phyloP scores from a whole-genome alignment of 2,888 invertebrate genomes.

The Alitta virens region DNA sequence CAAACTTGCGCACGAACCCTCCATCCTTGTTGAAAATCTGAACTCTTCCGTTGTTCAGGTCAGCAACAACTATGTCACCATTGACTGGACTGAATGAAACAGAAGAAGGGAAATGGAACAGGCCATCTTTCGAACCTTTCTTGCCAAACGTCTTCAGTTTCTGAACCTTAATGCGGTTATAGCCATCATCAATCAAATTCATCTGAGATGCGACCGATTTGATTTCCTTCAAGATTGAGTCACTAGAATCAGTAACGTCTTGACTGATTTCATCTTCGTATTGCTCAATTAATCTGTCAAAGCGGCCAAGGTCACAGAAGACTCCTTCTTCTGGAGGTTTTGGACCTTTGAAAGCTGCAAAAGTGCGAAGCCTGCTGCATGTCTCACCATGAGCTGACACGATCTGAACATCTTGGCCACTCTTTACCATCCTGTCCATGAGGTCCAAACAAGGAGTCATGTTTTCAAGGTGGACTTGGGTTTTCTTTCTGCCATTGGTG shows the following conservation, averaged over 20 bases:
- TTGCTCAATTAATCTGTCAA: conserved; percentile 13
- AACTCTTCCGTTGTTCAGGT: conserved; percentile 20
- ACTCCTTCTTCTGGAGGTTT: conserved; percentile 3
- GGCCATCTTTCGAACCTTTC: conserved; percentile 13
- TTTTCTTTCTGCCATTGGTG: neutral
- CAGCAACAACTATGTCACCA: conserved; percentile 19
- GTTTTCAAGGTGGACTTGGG: neutral
- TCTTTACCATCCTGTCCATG: neutral
- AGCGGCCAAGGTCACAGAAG: conserved; percentile 11
- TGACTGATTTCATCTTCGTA: neutral
- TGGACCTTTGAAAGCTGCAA: neutral
- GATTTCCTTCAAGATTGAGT: conserved; percentile 17
- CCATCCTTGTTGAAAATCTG: conserved; percentile 20
- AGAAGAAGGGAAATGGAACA: conserved; percentile 20
- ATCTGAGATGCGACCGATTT: conserved; percentile 17
- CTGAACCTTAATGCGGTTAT: neutral
- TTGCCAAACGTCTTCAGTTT: conserved; percentile 7
- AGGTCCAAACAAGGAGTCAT: neutral
- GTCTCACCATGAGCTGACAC: neutral
- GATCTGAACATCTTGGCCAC: conserved; percentile 21
- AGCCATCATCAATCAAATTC: conserved; percentile 3
- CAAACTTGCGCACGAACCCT: conserved; percentile 9
- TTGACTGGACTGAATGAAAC: conserved; percentile 5
- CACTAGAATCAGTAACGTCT: neutral
- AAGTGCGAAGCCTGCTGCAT: neutral